Evolutionary conservation across 2,113 vertebrate species (phyloP).

Genomic region (Alectura lathami): DNA sequence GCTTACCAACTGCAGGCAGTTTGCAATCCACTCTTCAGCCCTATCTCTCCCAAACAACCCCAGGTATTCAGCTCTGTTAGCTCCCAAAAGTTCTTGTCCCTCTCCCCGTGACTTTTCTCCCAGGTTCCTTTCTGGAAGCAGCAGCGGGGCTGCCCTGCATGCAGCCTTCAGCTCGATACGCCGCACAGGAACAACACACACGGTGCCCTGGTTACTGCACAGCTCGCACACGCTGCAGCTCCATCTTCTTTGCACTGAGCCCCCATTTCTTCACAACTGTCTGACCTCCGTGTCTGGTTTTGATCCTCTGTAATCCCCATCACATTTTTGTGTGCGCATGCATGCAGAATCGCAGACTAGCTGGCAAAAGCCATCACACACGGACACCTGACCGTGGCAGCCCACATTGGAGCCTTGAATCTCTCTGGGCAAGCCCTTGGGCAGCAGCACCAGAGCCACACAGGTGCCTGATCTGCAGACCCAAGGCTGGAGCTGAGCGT

Average conservation of each 20-base stretch:
- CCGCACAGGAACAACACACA: not conserved
- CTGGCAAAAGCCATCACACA: not conserved
- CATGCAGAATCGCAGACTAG: not conserved
- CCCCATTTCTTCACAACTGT: not conserved
- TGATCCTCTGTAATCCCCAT: slow-evolving; percentile 37
- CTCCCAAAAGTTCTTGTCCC: not conserved
- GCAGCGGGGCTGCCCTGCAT: not conserved
- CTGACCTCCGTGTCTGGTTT: not conserved
- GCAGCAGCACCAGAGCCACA: fast-evolving
- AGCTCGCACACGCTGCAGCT: not conserved
- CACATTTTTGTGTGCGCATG: not conserved
- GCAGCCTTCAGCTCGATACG: not conserved
- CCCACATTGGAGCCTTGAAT: not conserved
- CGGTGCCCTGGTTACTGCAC: not conserved
- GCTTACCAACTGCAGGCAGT: not conserved
- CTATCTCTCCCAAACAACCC: not conserved
- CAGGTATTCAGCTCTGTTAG: not conserved
- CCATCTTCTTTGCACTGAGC: fast-evolving
- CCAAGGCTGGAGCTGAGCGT: not conserved
- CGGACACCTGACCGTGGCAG: not conserved
- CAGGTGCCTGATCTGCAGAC: not conserved
- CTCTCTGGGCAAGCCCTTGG: fast-evolving
- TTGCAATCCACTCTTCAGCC: not conserved
- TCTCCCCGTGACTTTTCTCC: not conserved
- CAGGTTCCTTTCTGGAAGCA: not conserved